Evolutionary conservation across 2,797 vertebrate genomes (phyloP).

Genomic region (Lemur catta): DNA sequence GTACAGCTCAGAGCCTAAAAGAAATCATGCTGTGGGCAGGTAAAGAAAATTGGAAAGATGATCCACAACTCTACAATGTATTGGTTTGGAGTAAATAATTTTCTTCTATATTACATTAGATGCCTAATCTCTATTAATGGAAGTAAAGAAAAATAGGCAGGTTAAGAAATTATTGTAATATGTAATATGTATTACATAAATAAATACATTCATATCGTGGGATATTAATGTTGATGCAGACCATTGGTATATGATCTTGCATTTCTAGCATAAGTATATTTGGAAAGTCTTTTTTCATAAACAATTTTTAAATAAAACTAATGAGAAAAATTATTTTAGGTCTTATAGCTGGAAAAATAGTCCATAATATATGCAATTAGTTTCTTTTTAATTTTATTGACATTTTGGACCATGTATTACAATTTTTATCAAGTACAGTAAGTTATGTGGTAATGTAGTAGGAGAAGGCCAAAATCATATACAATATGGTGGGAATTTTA

Average conservation of each 20-base stretch:
- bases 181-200: background rate
- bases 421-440: background rate
- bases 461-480: background rate
- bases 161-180: constrained; percentile 10
- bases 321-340: background rate
- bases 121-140: constrained; percentile 36
- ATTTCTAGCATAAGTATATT: background rate
- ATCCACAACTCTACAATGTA: constrained; percentile 55
- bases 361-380: background rate
- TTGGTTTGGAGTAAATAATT: constrained; percentile 48
- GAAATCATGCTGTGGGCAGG: constrained; percentile 73
- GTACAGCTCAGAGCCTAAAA: constrained; percentile 32
- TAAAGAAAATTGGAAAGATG: constrained; percentile 75
- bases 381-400: background rate
- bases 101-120: constrained; percentile 37
- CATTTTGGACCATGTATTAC: background rate
- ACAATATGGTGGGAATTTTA: background rate
- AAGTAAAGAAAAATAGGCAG: constrained; percentile 25
- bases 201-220: background rate
- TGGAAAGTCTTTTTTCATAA: background rate
- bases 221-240: background rate
- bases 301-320: background rate
- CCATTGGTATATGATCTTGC: background rate
- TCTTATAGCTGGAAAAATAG: background rate
- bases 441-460: background rate